Base-by-base conservation (phyloP, 2,888 invertebrate species). In the Ditylenchus weischeri region DNA sequence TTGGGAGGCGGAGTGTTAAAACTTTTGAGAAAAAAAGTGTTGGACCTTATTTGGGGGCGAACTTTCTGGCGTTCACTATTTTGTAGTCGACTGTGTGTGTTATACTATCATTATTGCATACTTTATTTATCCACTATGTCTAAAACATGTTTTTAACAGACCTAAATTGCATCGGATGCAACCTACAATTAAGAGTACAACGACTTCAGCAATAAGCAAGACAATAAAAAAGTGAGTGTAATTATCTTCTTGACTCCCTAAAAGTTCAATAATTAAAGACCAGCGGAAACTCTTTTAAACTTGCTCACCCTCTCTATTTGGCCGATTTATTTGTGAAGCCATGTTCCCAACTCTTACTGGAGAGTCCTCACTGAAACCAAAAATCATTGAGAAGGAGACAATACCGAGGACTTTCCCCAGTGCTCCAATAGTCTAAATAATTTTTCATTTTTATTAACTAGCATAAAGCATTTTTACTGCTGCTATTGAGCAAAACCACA, bases 321-420 rank as follows among this genome's bases (percentile, higher is more conserved):
- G 62, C 15, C 59, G 47, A 15, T 48, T 15, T 29, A 21, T 19
- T 47, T 65, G 57, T 49, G 48, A 49, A 58, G 23, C 57, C 65
- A 15, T 60, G 57, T 47, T 62, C 29, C 50, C 66, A n/a, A 23
- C 47, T 48, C 29, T 66, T 51, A 13, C 50, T 51, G 23, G 47
- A 47, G n/a, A 66, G 13, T 23, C 54, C 38, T 38, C n/a, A 15
- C 50, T 62, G 23, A 66, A 62, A 35, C 66, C 66, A 58, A 66
- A 66, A 36, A 66, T 62, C 36, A 60, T 66, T 36, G 66, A 66
- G 48, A 62, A 66, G 7, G 64, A 54, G 29, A 66, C 54, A n/a
- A 66, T 66, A 19, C 65, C 66, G 54, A 66, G 50, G 29, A 66
- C 54, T 64, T 66, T 66, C n/a, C 65, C 66, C 18, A 66, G 51